Evolutionary conservation across 2,113 vertebrate species (phyloP).

Genomic region (Gallinago undulata): DNA sequence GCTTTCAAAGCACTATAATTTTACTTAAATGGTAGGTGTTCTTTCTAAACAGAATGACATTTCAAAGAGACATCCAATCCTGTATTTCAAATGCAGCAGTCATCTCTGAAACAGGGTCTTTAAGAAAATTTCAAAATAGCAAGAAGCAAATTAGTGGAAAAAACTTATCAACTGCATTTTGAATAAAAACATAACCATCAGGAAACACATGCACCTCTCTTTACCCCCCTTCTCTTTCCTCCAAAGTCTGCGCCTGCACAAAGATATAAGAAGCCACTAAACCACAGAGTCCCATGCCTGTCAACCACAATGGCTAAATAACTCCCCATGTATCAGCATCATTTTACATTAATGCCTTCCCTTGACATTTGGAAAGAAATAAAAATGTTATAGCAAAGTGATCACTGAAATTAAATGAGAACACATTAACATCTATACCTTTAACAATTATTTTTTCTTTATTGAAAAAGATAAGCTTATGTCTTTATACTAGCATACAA

Average conservation of each 20-base stretch:
- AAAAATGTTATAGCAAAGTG: neutral
- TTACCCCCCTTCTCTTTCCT: neutral
- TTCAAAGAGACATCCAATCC: constrained; percentile 66
- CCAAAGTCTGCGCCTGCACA: neutral
- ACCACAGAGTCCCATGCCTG: neutral
- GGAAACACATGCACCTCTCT: constrained; percentile 2
- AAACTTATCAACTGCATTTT: constrained; percentile 1
- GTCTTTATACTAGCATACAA: neutral
- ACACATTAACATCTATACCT: neutral
- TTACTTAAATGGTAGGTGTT: constrained; percentile 77
- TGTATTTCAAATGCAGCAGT: constrained; percentile 45
- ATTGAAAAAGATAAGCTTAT: neutral
- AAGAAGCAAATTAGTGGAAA: constrained; percentile 48
- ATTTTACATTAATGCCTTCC: neutral
- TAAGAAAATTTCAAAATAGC: constrained; percentile 43
- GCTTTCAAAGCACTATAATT: constrained; percentile 72
- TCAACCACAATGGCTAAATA: neutral
- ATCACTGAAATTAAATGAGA: neutral
- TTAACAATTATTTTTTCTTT: neutral
- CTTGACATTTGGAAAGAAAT: neutral
- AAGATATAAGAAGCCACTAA: constrained; percentile 46
- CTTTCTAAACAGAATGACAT: constrained; percentile 61
- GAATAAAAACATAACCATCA: constrained; percentile 42
- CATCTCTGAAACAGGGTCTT: constrained; percentile 58
- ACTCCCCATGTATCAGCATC: neutral